Percentiles rank a stretch among this genome's conserved stretches.
phyloP scores from a whole-genome alignment of 2,113 vertebrate genomes.

The Trichechus manatus region DNA sequence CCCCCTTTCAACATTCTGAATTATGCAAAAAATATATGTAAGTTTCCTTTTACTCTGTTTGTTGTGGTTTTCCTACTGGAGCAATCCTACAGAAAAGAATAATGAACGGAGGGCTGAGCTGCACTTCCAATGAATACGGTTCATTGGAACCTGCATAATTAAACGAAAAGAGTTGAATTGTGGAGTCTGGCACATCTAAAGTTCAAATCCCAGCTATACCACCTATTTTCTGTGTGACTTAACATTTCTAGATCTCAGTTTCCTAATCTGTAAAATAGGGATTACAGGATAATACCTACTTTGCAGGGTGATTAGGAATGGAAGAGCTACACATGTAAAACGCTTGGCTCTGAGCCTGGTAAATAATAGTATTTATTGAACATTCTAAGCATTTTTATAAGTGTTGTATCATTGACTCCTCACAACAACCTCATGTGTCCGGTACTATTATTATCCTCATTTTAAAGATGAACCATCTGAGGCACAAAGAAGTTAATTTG shows the following conservation, averaged over 20 bases:
- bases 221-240: slow-evolving; percentile 32
- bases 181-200: not conserved
- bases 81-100: slow-evolving; percentile 38
- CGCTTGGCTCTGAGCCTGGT: not conserved
- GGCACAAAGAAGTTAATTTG: slow-evolving; percentile 45
- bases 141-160: slow-evolving; percentile 1
- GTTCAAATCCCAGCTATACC: slow-evolving; percentile 30
- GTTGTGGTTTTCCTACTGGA: slow-evolving; percentile 40
- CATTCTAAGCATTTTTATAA: slow-evolving; percentile 36
- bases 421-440: not conserved
- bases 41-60: slow-evolving; percentile 61
- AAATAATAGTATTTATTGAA: slow-evolving; percentile 29
- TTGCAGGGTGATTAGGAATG: not conserved
- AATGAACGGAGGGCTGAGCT: not conserved
- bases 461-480: slow-evolving; percentile 21
- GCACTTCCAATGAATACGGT: slow-evolving; percentile 7
- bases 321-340: not conserved
- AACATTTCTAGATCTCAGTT: slow-evolving; percentile 51
- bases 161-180: not conserved
- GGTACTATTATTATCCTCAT: slow-evolving; percentile 10
- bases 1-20: slow-evolving; percentile 63
- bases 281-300: not conserved
- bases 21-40: slow-evolving; percentile 70
- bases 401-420: not conserved
- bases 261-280: slow-evolving; percentile 45